Percentiles rank a stretch among this genome's conserved stretches.
phyloP scores from a whole-genome alignment of 2,113 vertebrate species.

The Syngnathoides biaculeatus region DNA sequence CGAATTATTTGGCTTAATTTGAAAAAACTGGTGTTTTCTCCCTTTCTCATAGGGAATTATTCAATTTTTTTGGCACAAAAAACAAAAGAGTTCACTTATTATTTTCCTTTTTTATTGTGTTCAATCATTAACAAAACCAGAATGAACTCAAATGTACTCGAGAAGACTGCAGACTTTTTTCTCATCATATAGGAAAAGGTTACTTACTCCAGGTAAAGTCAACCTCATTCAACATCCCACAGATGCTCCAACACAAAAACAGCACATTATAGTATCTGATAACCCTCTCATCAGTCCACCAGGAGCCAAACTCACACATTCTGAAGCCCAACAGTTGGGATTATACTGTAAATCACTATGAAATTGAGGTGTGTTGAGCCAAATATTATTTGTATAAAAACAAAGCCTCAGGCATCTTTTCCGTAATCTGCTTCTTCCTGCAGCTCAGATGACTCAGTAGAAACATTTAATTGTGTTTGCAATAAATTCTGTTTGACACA shows the following conservation, averaged over 20 bases:
- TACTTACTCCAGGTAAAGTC: too few relatives aligned
- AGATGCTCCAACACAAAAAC: too few relatives aligned
- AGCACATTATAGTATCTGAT: too few relatives aligned
- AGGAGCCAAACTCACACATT: background rate
- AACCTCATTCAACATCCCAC: too few relatives aligned
- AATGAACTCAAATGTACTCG: too few relatives aligned
- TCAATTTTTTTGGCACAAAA: too few relatives aligned
- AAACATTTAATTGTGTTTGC: background rate
- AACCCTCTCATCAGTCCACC: background rate
- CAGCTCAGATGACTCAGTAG: slow-evolving; percentile 16
- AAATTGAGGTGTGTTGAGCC: slow-evolving; percentile 3
- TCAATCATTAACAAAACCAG: too few relatives aligned
- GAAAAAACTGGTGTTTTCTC: background rate
- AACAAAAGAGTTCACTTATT: too few relatives aligned
- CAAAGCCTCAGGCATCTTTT: slow-evolving; percentile 19
- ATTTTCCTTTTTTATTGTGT: too few relatives aligned
- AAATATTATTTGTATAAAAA: slow-evolving; percentile 21
- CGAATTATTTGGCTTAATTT: slow-evolving; percentile 19
- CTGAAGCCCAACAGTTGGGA: background rate
- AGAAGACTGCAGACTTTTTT: too few relatives aligned
- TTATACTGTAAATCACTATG: background rate
- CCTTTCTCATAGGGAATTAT: background rate
- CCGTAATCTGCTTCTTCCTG: slow-evolving; percentile 22
- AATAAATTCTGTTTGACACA: slow-evolving; percentile 5
- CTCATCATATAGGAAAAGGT: too few relatives aligned